Conservation (phyloP, 2,113 vertebrate genomes). For the Naja naja region DNA sequence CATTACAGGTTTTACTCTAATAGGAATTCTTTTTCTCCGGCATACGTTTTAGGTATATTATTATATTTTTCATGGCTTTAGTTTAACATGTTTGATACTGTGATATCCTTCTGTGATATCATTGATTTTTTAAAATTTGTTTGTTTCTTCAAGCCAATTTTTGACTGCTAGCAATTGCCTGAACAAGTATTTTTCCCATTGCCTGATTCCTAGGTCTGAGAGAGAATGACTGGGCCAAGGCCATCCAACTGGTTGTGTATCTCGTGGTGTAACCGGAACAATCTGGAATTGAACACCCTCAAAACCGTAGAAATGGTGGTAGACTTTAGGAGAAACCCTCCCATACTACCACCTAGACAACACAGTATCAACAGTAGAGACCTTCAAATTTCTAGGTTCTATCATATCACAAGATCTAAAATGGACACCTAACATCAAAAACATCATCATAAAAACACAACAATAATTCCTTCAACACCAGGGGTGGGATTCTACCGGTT, state of each 20-base stretch:
- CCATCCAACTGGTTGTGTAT: neutral
- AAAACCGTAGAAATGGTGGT: too few relatives aligned
- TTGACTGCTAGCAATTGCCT: neutral
- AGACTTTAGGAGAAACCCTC: too few relatives aligned
- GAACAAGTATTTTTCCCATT: neutral
- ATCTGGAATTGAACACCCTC: too few relatives aligned
- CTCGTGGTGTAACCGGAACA: too few relatives aligned
- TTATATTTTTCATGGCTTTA: neutral
- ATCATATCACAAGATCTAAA: too few relatives aligned
- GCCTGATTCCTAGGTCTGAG: neutral
- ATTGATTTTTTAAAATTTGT: neutral
- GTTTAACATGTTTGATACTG: neutral
- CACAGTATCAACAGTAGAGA: too few relatives aligned
- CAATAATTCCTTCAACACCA: too few relatives aligned
- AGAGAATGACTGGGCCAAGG: neutral
- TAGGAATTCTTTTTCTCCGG: neutral
- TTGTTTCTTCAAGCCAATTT: neutral
- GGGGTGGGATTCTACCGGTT: too few relatives aligned
- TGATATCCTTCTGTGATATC: neutral
- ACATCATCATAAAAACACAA: too few relatives aligned
- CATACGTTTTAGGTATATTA: neutral
- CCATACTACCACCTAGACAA: too few relatives aligned
- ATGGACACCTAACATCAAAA: too few relatives aligned
- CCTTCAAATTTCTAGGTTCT: too few relatives aligned
- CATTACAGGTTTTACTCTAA: neutral